Evolutionary conservation across 1,140 invertebrate species (phyloP).

Genomic region (Carcinoscorpius rotundicauda): DNA sequence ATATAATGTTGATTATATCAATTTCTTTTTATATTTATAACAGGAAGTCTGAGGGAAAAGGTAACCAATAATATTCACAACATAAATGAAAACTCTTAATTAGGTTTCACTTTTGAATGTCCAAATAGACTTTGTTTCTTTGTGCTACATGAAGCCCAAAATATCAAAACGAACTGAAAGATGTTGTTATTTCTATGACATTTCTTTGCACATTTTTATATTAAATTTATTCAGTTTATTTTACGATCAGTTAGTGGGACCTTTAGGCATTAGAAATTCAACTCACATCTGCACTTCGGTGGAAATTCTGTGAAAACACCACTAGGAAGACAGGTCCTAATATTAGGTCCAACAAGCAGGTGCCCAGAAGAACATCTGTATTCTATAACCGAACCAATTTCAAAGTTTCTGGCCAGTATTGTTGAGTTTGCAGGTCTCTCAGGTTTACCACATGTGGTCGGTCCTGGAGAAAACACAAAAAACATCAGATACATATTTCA

Average conservation of each 20-base stretch:
- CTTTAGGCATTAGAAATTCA: not conserved
- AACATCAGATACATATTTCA: not conserved
- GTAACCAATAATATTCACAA: no score
- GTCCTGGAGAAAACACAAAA: conserved; percentile 44
- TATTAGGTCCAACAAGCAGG: conserved; percentile 67
- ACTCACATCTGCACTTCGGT: conserved; percentile 81
- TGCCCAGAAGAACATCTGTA: conserved; percentile 77
- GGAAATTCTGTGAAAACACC: conserved; percentile 90
- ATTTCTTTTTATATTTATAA: no score
- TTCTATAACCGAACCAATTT: conserved; percentile 73
- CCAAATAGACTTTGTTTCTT: no score
- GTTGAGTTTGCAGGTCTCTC: conserved; percentile 89
- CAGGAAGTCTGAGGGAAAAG: no score
- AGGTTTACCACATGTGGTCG: conserved; percentile 74
- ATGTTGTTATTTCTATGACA: no score
- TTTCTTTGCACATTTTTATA: not conserved
- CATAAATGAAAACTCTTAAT: no score
- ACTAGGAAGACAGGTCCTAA: conserved; percentile 70
- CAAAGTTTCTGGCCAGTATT: conserved; percentile 53
- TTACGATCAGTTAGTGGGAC: not conserved
- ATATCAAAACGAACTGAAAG: no score
- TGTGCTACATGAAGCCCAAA: no score
- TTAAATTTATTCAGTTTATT: not conserved
- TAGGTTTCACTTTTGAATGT: no score
- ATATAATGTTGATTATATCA: not conserved